Evolutionary conservation across 2,888 invertebrate species (phyloP).

Genomic region (Acholoe squamosa): DNA sequence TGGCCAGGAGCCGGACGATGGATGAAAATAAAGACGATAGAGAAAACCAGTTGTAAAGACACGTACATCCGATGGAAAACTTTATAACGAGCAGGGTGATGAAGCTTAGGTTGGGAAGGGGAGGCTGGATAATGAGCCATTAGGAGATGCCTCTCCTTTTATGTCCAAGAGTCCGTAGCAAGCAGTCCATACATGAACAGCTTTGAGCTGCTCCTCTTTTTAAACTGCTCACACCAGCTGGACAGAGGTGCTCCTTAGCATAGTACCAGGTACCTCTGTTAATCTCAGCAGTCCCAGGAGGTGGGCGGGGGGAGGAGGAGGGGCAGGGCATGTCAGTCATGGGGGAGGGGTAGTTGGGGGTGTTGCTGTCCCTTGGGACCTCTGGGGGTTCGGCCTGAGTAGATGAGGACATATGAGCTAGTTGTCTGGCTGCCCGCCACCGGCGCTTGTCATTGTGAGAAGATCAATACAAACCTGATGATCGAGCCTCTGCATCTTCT

Average conservation of each 20-base stretch:
- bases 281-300: no score
- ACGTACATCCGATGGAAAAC: slow-evolving; percentile 11
- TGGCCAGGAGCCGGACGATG: background rate
- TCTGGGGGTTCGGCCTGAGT: background rate
- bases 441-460: slow-evolving; percentile 42
- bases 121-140: slow-evolving; percentile 25
- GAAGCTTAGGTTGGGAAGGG: background rate
- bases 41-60: background rate
- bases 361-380: slow-evolving; percentile 20
- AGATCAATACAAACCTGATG: slow-evolving; percentile 49
- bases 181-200: background rate
- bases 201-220: background rate
- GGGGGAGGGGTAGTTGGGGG: slow-evolving; percentile 24
- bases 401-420: slow-evolving; percentile 31
- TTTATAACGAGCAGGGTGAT: slow-evolving; percentile 26
- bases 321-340: background rate
- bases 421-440: slow-evolving; percentile 24
- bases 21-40: slow-evolving; percentile 19
- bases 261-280: no score
- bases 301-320: background rate
- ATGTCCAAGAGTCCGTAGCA: background rate
- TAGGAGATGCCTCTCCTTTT: background rate
- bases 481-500: background rate
- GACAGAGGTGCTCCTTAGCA: no score
- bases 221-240: no score